phyloP scores from a whole-genome alignment of 2,888 invertebrate species.

The Drosophila tripunctata region DNA sequence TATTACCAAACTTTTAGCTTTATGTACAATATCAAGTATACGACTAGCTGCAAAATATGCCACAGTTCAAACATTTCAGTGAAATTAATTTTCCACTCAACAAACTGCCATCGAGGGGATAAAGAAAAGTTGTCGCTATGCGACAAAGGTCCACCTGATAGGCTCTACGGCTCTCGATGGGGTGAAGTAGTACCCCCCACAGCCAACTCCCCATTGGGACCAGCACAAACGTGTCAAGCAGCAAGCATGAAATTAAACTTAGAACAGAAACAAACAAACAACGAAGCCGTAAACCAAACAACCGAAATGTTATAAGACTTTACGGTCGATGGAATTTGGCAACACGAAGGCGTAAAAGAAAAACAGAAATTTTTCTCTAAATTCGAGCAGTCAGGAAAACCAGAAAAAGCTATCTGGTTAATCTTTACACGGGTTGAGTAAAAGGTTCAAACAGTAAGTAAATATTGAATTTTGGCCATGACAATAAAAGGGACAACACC shows the following conservation, averaged over 20 bases:
- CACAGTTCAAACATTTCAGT: conserved; percentile 15
- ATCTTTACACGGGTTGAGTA: conserved; percentile 25
- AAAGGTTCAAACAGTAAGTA: conserved; percentile 14
- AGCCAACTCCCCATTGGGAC: conserved; percentile 1
- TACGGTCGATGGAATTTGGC: conserved; percentile 15
- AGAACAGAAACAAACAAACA: conserved; percentile 38
- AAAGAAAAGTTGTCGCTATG: conserved; percentile 45
- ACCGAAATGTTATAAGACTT: conserved; percentile 26
- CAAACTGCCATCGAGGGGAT: conserved; percentile 42
- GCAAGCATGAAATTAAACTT: conserved; percentile 61
- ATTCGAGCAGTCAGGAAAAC: background rate
- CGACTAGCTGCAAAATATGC: conserved; percentile 1
- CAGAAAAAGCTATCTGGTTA: conserved; percentile 12
- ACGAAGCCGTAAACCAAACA: conserved; percentile 42
- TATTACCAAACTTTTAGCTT: background rate
- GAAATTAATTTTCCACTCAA: conserved; percentile 57
- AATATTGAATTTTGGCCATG: conserved; percentile 24
- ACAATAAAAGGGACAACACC: background rate
- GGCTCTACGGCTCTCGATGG: background rate
- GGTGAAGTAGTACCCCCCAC: too few species aligned
- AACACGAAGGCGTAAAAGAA: background rate
- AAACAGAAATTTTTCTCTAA: background rate
- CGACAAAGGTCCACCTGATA: conserved; percentile 23
- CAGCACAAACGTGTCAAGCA: conserved; percentile 40
- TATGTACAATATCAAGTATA: background rate